Conservation (phyloP, 2,888 invertebrate genomes). For the Sinhomidia bicolor region DNA sequence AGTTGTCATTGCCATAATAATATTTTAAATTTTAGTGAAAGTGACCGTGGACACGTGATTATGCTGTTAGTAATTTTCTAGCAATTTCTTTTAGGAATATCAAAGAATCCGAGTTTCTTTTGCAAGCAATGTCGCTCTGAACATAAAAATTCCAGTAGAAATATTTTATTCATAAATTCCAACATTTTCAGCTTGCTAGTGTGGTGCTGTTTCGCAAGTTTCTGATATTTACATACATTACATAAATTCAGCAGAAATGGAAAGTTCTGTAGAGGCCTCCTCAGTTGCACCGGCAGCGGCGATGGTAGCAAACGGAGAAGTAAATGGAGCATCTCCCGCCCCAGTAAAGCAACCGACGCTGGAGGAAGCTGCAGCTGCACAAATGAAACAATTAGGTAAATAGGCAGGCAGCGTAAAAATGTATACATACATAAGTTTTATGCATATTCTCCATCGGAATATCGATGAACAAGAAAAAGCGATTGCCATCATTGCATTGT, state of each 20-base stretch:
- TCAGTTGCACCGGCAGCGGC: background rate
- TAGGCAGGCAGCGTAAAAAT: background rate
- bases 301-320: conserved; percentile 32
- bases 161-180: background rate
- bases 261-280: background rate
- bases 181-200: background rate
- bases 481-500: background rate
- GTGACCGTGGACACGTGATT: background rate
- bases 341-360: conserved; percentile 25
- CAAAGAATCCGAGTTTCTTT: no score
- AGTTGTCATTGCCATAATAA: background rate
- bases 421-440: background rate
- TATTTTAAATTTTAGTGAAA: background rate
- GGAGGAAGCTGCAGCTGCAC: conserved; percentile 63
- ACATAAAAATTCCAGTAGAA: background rate
- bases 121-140: background rate
- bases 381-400: conserved; percentile 67
- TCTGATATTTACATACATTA: background rate
- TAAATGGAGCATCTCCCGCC: background rate
- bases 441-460: background rate
- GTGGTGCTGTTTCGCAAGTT: no score
- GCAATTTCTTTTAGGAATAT: no score
- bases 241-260: background rate
- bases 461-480: no score
- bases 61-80: no score